Evolutionary conservation across 2,113 vertebrate genomes (phyloP), one percentile per base, ranked within the genome.

Genomic region (Gasterosteus nipponicus): DNA sequence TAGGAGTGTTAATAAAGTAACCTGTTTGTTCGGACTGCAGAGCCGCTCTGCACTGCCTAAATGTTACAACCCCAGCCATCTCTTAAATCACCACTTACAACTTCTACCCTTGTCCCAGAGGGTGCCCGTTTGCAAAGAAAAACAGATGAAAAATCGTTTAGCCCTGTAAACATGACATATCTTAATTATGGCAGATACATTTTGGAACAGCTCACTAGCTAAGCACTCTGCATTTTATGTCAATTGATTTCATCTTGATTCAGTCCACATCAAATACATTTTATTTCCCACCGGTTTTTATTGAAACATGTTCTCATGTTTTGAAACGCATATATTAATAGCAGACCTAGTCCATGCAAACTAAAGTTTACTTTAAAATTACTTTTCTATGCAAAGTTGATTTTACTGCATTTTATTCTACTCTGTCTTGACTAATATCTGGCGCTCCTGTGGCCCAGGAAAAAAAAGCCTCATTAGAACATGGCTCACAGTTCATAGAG

Each of bases 401-500:
- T 29, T 2, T 18, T 29, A 10, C 14, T 1, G 2, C 35, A 19
- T 19, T 10, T 1, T 15, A 59, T 59, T 19, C 31, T 7, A 49
- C 7, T 49, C 16, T 10, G 10, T 59, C 63, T 61, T 54, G n/a
- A 59, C 84, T 76, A 6, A 68, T 80, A 87, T 83, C 5, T 77
- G 59, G 63, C 11, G 54, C 60, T 53, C 44, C n/a, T 68, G 49
- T 26, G 76, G 68, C 76, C 64, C 75, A 41, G 77, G 72, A 86
- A 76, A 75, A 75, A 71, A 62, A 62, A 56, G 51, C 51, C 56
- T 77, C 64, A 69, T 53, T 78, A 74, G 67, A 84, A 77, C 35
- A 65, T 19, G 63, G 56, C 78, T 77, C 63, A 51, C 39, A 53
- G 62, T 69, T 73, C 69, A 82, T 84, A 80, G 71, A 74, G 68